phyloP scores from a whole-genome alignment of 2,797 vertebrate species.

The Alosa sapidissima region DNA sequence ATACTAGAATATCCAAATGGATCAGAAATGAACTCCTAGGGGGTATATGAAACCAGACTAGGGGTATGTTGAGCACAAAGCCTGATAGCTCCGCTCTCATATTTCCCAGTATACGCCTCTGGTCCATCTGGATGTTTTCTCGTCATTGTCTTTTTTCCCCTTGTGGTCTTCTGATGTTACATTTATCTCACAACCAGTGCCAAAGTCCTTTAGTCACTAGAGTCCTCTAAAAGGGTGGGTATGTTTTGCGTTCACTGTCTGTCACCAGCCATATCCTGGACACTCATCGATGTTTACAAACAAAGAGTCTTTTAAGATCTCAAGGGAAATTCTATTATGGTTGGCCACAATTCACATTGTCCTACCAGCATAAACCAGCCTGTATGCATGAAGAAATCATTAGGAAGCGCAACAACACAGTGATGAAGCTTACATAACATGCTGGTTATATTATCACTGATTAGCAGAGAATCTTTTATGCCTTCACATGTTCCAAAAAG shows the following conservation, averaged over 20 bases:
- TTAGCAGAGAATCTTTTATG: neutral
- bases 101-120: too few relatives aligned
- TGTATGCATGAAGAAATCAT: neutral
- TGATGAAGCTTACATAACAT: neutral
- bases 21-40: neutral
- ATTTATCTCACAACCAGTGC: slow-evolving; percentile 2
- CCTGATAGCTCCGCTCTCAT: too few relatives aligned
- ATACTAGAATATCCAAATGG: slow-evolving; percentile 14
- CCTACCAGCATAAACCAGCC: neutral
- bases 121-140: neutral
- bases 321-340: neutral
- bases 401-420: neutral
- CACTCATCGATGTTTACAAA: slow-evolving; percentile 28
- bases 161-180: neutral
- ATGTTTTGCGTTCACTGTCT: neutral
- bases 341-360: neutral
- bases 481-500: too few relatives aligned
- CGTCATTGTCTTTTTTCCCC: neutral
- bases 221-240: neutral
- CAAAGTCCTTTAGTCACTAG: slow-evolving; percentile 3
- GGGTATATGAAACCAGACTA: too few relatives aligned
- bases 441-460: neutral
- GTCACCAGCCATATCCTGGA: neutral
- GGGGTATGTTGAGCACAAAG: too few relatives aligned
- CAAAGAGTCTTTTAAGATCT: slow-evolving; percentile 8